Conservation (phyloP, 2,888 invertebrate species). For the Apamea monoglypha region DNA sequence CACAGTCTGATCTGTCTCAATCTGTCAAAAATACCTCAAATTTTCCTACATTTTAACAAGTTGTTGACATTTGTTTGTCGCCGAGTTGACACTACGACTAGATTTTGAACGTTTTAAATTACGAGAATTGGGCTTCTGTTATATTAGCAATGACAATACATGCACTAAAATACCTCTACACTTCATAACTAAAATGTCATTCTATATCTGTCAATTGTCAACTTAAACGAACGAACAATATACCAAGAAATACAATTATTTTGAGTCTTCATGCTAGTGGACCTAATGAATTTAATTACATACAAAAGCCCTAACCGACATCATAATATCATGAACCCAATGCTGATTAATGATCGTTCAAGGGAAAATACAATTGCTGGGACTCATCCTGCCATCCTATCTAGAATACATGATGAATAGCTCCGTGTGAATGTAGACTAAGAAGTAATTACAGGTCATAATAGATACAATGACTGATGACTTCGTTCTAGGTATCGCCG, state of each 20-base stretch:
- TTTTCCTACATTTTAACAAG: too few species aligned
- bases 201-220: not conserved
- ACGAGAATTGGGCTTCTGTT: too few species aligned
- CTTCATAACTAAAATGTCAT: too few species aligned
- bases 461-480: conserved; percentile 36
- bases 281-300: not conserved
- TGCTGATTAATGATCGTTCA: conserved; percentile 45
- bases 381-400: conserved; percentile 8
- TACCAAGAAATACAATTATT: not conserved
- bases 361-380: conserved; percentile 33
- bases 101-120: too few species aligned
- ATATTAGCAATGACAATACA: too few species aligned
- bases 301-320: conserved; percentile 1
- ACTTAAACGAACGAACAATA: not conserved
- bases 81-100: too few species aligned
- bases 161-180: too few species aligned
- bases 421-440: conserved; percentile 17
- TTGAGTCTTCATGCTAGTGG: not conserved
- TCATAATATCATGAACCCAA: conserved; percentile 28
- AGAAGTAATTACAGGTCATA: conserved; percentile 43
- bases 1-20: too few species aligned
- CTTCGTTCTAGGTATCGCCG: conserved; percentile 12
- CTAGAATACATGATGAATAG: conserved; percentile 51
- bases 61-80: too few species aligned
- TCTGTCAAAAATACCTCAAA: too few species aligned